These are phyloP conservation scores for Syngnathus scovelli DNA, from an alignment of 2,113 vertebrate species.

Conservation along the genomic window DNA sequence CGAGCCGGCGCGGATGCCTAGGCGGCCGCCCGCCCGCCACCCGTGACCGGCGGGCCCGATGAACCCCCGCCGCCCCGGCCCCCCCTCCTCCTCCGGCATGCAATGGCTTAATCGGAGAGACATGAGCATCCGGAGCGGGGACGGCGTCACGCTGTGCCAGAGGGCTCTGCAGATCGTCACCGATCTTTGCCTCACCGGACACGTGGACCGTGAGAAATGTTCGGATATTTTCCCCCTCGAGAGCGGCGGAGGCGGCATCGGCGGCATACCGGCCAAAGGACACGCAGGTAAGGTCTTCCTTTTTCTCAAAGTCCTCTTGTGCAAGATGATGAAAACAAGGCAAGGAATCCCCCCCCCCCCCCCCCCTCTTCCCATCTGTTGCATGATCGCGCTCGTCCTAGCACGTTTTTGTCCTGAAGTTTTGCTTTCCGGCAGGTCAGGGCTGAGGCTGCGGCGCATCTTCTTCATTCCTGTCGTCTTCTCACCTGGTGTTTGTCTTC, in stretches of 20 bases:
- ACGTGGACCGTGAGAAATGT: constrained; percentile 89
- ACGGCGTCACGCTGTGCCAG: constrained; percentile 87
- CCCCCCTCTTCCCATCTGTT: background rate
- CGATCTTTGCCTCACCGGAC: constrained; percentile 88
- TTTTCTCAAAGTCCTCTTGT: background rate
- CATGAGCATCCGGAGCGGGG: constrained; percentile 84
- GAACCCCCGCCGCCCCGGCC: constrained; percentile 57
- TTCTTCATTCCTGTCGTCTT: background rate
- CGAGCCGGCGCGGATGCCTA: constrained; percentile 58
- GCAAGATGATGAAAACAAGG: background rate
- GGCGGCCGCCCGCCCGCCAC: constrained; percentile 41
- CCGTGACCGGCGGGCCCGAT: constrained; percentile 48
- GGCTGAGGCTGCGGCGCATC: constrained; percentile 1
- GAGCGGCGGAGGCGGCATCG: constrained; percentile 51
- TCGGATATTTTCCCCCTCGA: constrained; percentile 83
- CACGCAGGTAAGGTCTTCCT: constrained; percentile 77
- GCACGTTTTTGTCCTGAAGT: too few species aligned
- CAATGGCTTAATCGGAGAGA: constrained; percentile 80
- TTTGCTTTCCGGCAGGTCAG: background rate
- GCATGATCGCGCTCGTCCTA: background rate
- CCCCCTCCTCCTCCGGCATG: constrained; percentile 40
- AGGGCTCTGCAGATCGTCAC: constrained; percentile 91
- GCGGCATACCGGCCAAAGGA: constrained; percentile 77
- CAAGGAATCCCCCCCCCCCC: background rate
- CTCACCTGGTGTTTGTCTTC: constrained; percentile 1